These are phyloP conservation scores for Drosophila littoralis DNA, from an alignment of 1,140 invertebrate genomes.

Conservation along the genomic window DNA sequence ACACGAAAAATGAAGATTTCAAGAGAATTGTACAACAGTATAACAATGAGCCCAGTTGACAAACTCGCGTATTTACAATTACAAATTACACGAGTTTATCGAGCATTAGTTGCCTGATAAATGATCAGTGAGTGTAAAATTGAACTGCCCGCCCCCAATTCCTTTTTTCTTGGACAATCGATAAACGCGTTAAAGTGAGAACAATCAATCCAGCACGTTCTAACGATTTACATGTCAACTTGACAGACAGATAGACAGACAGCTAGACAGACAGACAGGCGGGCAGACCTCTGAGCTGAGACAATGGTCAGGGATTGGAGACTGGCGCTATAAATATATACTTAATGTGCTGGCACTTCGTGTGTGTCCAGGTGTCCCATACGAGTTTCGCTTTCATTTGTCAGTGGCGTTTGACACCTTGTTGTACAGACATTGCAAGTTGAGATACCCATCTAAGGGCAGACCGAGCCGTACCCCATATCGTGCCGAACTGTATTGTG, in stretches of 20 bases:
- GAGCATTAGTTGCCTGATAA: conserved; percentile 53
- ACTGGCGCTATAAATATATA: conserved; percentile 39
- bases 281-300: conserved; percentile 8
- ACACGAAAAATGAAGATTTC: conserved; percentile 62
- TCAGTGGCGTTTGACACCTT: conserved; percentile 75
- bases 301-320: conserved; percentile 28
- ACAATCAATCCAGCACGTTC: conserved; percentile 79
- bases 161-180: conserved; percentile 26
- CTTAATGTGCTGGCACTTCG: conserved; percentile 23
- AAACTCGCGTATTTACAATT: conserved; percentile 65
- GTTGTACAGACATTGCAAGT: conserved; percentile 47
- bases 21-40: conserved; percentile 35
- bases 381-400: conserved; percentile 78
- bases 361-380: conserved; percentile 76
- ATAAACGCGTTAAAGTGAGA: conserved; percentile 57
- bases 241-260: conserved; percentile 55
- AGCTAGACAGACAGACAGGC: conserved; percentile 62
- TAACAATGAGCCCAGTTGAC: conserved; percentile 58
- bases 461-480: neutral
- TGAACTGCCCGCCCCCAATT: neutral
- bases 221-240: conserved; percentile 82
- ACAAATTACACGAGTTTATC: conserved; percentile 63
- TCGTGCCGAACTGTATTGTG: neutral
- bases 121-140: conserved; percentile 49
- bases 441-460: conserved; percentile 58